Percentiles rank a stretch among this genome's conserved stretches.
Conservation (phyloP, 2,797 vertebrate species). For the Selene dorsalis region DNA sequence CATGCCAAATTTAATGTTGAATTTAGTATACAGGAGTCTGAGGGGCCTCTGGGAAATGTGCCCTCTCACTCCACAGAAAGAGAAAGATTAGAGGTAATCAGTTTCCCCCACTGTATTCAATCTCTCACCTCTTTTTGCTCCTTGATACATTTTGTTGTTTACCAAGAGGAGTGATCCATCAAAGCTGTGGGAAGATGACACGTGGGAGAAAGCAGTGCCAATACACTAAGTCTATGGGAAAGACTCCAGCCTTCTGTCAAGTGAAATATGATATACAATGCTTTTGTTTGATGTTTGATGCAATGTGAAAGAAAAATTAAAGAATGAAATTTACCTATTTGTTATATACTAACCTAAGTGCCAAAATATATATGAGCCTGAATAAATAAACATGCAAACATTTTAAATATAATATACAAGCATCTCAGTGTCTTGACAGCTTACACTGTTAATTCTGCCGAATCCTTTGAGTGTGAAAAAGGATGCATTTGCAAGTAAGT, state of each 20-base stretch:
- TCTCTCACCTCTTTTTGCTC: conserved; percentile 55
- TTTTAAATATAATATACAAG: not conserved
- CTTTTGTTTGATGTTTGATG: conserved; percentile 50
- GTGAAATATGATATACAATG: conserved; percentile 39
- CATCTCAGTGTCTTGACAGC: not conserved
- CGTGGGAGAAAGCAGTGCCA: conserved; percentile 43
- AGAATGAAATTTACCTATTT: conserved; percentile 13
- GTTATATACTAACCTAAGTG: conserved; percentile 9
- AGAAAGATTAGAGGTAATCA: conserved; percentile 71
- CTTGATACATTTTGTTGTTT: conserved; percentile 69
- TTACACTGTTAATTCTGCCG: not conserved
- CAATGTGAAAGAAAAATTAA: conserved; percentile 17
- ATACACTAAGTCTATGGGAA: conserved; percentile 46
- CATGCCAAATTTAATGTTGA: conserved; percentile 49
- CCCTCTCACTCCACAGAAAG: conserved; percentile 35
- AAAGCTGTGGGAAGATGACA: conserved; percentile 63
- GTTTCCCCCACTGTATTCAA: conserved; percentile 66
- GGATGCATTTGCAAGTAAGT: conserved; percentile 26
- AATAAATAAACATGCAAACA: conserved; percentile 8
- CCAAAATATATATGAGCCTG: not conserved
- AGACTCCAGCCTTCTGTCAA: conserved; percentile 40
- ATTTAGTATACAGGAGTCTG: conserved; percentile 26
- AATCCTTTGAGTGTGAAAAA: conserved; percentile 24
- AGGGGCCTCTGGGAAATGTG: conserved; percentile 51
- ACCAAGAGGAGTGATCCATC: conserved; percentile 67